These are phyloP conservation scores for Siniperca scherzeri DNA, from an alignment of 2,797 vertebrate species.

Conservation along the genomic window DNA sequence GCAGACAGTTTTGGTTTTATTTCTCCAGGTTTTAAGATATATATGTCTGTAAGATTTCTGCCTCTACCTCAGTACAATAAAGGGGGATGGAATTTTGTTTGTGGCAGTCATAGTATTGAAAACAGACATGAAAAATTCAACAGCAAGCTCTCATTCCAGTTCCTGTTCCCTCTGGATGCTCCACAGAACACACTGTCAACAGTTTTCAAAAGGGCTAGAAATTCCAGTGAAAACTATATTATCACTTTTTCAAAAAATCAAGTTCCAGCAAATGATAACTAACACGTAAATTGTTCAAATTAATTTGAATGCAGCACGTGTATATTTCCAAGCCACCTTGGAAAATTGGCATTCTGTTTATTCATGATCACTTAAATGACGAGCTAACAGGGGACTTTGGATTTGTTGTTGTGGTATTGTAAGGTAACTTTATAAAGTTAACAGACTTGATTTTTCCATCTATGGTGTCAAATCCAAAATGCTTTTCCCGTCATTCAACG, in stretches of 20 bases:
- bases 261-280: background rate
- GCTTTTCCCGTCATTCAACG: background rate
- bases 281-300: background rate
- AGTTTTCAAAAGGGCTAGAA: background rate
- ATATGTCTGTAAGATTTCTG: background rate
- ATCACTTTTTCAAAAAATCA: background rate
- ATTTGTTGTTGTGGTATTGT: background rate
- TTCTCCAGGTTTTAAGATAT: background rate
- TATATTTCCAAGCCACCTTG: background rate
- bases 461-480: background rate
- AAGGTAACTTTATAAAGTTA: background rate
- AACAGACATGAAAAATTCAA: background rate
- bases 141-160: background rate
- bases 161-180: background rate
- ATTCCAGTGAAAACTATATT: background rate
- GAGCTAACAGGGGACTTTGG: background rate
- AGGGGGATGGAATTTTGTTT: conserved; percentile 3
- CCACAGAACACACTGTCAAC: background rate
- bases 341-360: background rate
- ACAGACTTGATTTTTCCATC: background rate
- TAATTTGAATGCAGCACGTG: background rate
- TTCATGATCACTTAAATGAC: background rate
- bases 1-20: conserved; percentile 21
- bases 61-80: background rate
- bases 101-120: background rate